Evolutionary conservation across 2,797 vertebrate genomes (phyloP), one percentile per base, ranked within the genome.

Genomic region (Fratercula arctica): DNA sequence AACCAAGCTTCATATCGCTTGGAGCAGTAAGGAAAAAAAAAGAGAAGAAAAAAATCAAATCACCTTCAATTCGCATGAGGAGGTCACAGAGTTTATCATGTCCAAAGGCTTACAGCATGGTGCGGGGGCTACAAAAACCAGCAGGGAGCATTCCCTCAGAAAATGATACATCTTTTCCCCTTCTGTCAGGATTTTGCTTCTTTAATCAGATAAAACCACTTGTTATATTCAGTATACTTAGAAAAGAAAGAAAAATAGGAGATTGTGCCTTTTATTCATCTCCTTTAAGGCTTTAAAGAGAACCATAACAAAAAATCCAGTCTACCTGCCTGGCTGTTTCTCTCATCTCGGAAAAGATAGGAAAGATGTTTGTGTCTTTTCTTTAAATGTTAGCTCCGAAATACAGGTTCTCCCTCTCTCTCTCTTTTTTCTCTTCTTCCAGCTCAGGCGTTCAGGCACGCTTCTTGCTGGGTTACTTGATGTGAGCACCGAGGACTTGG

Each of bases 31-130:
- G 29, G 4, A 2, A 10, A 16, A 50, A 39, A 16, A 61, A 37
- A 48, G 9, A 24, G 17, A 18, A 16, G 37, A 46, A 73, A 76
- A 76, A 93, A 84, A 85, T 53, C 76, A 94, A 96, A 86, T 74
- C 16, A 66, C 33, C 84, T 96, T 95, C 94, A 60, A 92, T 95
- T 94, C 43, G 63, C 35, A 66, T 6, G 51, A 85, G 74, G 72
- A 92, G 89, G 87, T 96, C 90, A 91, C 46, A 86, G 78, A 86
- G 92, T 91, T 97, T 93, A 87, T 92, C 56, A 24, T 8, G 63
- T 88, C 93, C 79, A 89, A 96, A 97, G 92, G 61, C 76, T 76
- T 81, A 66, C 59, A 92, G 87, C 46, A 85, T 93, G 73, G 46
- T 75, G 51, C 46, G 4, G 37, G 35, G 76, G 66, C 79, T 84